phyloP scores from a whole-genome alignment of 1,140 invertebrate genomes.

The Meteorus sp. region DNA sequence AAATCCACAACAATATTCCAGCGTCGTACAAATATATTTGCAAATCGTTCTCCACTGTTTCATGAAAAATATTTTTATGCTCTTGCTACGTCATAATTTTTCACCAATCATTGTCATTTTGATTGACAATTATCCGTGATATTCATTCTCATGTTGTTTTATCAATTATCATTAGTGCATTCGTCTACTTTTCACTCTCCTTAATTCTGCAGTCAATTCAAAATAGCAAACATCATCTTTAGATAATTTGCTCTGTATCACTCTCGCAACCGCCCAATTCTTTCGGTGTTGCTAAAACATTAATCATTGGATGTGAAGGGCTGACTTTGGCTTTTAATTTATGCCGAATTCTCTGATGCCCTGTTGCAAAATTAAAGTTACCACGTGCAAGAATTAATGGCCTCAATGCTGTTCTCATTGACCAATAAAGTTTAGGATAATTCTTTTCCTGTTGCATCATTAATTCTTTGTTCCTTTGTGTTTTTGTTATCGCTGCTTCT shows the following conservation, averaged over 20 bases:
- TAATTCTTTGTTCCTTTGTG: conserved; percentile 70
- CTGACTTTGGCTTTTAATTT: conserved; percentile 40
- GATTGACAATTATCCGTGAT: too few relatives aligned
- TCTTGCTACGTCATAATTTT: too few relatives aligned
- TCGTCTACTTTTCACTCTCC: too few relatives aligned
- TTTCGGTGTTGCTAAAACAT: conserved; percentile 24
- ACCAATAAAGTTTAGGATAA: conserved; percentile 72
- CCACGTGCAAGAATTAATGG: conserved; percentile 64
- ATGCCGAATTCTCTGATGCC: conserved; percentile 29
- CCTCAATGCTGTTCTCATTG: conserved; percentile 69
- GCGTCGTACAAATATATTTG: too few relatives aligned
- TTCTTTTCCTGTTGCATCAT: conserved; percentile 75
- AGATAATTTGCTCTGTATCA: conserved; percentile 53
- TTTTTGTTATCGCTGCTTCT: conserved; percentile 65
- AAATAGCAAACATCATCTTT: conserved; percentile 31
- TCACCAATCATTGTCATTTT: too few relatives aligned
- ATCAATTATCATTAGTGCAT: too few relatives aligned
- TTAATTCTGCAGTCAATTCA: too few relatives aligned
- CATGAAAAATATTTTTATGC: too few relatives aligned
- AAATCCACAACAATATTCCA: conserved; percentile 27
- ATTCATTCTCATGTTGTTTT: too few relatives aligned
- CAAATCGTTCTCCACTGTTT: too few relatives aligned
- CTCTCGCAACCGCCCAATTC: conserved; percentile 48
- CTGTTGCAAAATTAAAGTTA: conserved; percentile 8
- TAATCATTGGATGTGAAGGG: conserved; percentile 31